Conservation (phyloP, 2,888 invertebrate species). For the Eupithecia insigniata region DNA sequence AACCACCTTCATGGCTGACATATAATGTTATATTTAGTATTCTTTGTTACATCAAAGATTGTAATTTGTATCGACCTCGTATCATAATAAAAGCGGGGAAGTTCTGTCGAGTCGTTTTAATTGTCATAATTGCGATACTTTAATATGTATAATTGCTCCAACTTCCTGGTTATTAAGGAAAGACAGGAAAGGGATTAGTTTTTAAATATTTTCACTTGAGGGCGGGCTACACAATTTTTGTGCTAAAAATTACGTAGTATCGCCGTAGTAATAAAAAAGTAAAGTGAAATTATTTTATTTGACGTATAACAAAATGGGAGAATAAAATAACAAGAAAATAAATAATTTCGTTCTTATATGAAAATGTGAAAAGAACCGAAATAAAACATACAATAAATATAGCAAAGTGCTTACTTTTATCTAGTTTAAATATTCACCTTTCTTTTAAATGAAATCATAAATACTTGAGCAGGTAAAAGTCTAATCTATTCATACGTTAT, state of each 20-base stretch:
- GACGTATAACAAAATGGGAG: background rate
- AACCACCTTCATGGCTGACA: background rate
- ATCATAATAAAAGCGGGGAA: background rate
- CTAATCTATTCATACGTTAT: background rate
- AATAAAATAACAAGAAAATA: background rate
- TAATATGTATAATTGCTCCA: background rate
- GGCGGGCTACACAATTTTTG: too few species aligned
- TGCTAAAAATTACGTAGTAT: too few species aligned
- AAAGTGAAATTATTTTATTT: background rate
- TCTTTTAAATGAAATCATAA: slow-evolving; percentile 11
- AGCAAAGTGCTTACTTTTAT: background rate
- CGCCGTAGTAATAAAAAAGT: too few species aligned
- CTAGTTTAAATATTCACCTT: background rate
- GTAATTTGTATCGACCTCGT: slow-evolving; percentile 2
- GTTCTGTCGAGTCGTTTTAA: background rate
- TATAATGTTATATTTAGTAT: background rate
- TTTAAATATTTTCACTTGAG: too few species aligned
- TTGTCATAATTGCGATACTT: background rate
- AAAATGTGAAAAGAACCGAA: background rate
- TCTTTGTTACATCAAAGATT: background rate
- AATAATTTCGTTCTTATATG: background rate
- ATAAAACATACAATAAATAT: background rate
- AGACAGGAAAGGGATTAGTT: too few species aligned
- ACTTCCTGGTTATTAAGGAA: background rate
- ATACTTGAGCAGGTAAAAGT: background rate